A percentile compares a stretch with the other conserved stretches of the same genome.
phyloP scores from a whole-genome alignment of 2,113 vertebrate species.

The Tichodroma muraria region DNA sequence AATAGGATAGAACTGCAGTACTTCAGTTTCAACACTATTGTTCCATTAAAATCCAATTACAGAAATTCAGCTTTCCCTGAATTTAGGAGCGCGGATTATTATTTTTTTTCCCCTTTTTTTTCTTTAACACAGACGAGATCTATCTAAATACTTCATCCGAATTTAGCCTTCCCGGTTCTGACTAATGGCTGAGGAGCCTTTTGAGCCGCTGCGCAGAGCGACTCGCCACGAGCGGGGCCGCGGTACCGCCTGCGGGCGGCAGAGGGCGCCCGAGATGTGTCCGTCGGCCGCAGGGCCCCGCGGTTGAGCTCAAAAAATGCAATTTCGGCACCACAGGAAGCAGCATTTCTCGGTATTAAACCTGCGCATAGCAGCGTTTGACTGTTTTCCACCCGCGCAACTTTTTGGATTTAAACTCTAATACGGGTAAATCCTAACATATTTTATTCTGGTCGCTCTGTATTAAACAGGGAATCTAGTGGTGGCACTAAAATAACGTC shows the following conservation, averaged over 20 bases:
- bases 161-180: background rate
- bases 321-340: rapidly evolving
- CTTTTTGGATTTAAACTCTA: background rate
- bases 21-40: background rate
- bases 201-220: background rate
- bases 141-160: background rate
- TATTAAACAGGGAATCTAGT: background rate
- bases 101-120: no score
- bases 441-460: background rate
- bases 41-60: slow-evolving; percentile 41
- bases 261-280: slow-evolving; percentile 67
- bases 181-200: background rate
- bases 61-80: slow-evolving; percentile 13
- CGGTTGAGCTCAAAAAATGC: rapidly evolving
- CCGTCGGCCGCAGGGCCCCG: background rate
- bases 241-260: slow-evolving; percentile 38
- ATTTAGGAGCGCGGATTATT: background rate
- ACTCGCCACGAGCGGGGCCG: background rate
- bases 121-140: background rate
- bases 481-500: background rate
- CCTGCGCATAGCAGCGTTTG: rapidly evolving
- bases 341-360: rapidly evolving
- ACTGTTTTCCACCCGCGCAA: rapidly evolving
- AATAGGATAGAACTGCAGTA: slow-evolving; percentile 24
- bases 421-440: rapidly evolving